These are phyloP conservation scores for Tauraco erythrolophus DNA, from an alignment of 2,113 vertebrate genomes.

Conservation along the genomic window DNA sequence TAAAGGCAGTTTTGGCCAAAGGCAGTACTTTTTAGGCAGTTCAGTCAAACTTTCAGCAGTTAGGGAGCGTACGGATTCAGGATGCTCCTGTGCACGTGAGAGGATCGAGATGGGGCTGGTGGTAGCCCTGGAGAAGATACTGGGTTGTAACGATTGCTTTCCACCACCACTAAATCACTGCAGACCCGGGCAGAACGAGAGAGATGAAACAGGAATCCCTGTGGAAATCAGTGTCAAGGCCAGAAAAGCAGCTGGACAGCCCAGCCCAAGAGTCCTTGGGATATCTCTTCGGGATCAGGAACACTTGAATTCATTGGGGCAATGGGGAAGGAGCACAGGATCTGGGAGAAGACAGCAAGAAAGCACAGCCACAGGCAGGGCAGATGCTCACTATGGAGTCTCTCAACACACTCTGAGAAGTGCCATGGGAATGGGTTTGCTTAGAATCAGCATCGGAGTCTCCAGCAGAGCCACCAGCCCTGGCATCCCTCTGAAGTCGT, in stretches of 20 bases:
- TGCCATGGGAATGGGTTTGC: not conserved
- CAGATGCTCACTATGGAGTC: not conserved
- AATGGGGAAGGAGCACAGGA: not conserved
- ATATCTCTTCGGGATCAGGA: not conserved
- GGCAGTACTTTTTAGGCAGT: not conserved
- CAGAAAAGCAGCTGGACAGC: not conserved
- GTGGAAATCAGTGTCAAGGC: not conserved
- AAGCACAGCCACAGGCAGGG: not conserved
- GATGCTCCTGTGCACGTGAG: accelerated
- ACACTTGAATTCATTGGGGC: not conserved
- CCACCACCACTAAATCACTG: not conserved
- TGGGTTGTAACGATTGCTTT: not conserved
- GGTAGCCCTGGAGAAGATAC: not conserved
- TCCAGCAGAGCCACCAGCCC: not conserved
- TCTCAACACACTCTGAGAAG: not conserved
- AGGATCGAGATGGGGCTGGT: not conserved
- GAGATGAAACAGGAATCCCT: not conserved
- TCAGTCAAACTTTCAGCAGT: not conserved
- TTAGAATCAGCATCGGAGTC: not conserved
- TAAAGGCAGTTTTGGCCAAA: not conserved
- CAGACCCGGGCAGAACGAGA: accelerated
- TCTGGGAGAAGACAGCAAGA: not conserved
- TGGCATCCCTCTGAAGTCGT: not conserved
- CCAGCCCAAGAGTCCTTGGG: not conserved
- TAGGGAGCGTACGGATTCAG: accelerated